Evolutionary conservation across 2,113 vertebrate species (phyloP).

Genomic region (Bos javanicus): DNA sequence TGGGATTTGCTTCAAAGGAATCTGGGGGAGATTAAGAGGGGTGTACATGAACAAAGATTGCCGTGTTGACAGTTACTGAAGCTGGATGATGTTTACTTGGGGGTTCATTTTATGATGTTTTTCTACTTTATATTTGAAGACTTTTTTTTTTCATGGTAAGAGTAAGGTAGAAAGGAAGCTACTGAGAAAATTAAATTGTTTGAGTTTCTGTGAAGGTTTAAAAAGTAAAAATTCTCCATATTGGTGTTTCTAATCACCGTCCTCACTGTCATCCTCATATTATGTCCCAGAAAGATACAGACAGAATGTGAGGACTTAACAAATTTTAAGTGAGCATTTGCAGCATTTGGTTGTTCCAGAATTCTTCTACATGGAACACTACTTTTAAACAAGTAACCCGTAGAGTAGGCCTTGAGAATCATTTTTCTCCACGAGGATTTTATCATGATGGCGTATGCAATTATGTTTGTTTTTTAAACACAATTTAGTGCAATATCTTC

Average conservation of each 20-base stretch:
- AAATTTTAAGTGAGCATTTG: not conserved
- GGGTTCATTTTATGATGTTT: not conserved
- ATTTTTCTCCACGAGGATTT: not conserved
- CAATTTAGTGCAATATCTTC: not conserved
- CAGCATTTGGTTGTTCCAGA: not conserved
- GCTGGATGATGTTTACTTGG: not conserved
- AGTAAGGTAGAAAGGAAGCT: not conserved
- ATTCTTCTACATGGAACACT: not conserved
- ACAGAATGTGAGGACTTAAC: not conserved
- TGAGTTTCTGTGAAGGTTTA: not conserved
- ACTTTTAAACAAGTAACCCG: not conserved
- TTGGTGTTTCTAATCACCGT: not conserved
- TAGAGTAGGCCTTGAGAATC: not conserved
- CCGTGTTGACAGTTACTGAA: not conserved
- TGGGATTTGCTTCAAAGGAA: not conserved
- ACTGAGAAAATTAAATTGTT: not conserved
- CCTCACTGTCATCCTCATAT: not conserved
- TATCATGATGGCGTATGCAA: not conserved
- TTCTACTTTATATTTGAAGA: conserved; percentile 17
- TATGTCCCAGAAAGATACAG: not conserved
- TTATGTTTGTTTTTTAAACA: not conserved
- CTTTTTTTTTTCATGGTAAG: conserved; percentile 32
- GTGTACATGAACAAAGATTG: not conserved
- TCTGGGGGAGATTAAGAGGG: not conserved
- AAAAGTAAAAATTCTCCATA: not conserved